Percentiles rank a stretch among this genome's conserved stretches.
These are phyloP conservation scores for Gambelia wislizenii DNA, from an alignment of 2,797 vertebrate genomes.

Conservation along the genomic window DNA sequence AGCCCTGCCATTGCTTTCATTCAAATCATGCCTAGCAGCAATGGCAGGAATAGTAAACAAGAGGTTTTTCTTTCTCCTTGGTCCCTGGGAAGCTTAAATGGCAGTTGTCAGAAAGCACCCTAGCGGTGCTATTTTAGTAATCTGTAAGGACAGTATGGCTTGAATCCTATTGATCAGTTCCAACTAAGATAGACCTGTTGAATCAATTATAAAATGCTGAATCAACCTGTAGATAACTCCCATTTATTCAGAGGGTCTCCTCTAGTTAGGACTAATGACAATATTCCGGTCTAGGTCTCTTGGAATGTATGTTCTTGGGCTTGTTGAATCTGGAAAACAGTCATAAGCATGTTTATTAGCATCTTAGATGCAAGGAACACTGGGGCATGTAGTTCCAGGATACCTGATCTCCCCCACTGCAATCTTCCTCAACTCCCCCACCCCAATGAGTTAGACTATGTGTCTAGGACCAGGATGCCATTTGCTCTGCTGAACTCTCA, in stretches of 20 bases:
- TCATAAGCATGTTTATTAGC: neutral
- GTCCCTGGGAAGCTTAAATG: neutral
- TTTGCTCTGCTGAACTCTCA: neutral
- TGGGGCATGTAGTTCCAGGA: neutral
- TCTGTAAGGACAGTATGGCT: neutral
- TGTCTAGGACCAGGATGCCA: too few relatives aligned
- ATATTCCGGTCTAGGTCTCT: too few relatives aligned
- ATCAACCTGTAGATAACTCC: too few relatives aligned
- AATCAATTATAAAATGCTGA: too few relatives aligned
- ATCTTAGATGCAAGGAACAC: neutral
- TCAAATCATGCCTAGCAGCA: neutral
- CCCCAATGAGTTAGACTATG: neutral
- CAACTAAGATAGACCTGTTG: too few relatives aligned
- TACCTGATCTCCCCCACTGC: neutral
- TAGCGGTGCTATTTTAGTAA: neutral
- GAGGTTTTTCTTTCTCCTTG: neutral
- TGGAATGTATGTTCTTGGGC: neutral
- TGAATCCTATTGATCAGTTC: too few relatives aligned
- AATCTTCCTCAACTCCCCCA: neutral
- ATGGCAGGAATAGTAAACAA: neutral
- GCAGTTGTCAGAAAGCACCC: neutral
- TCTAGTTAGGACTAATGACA: too few relatives aligned
- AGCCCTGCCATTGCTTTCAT: neutral
- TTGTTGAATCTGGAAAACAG: neutral
- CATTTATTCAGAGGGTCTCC: too few relatives aligned